Base-by-base conservation (phyloP, 2,797 vertebrate genomes). In the Lindbergichthys nudifrons region DNA sequence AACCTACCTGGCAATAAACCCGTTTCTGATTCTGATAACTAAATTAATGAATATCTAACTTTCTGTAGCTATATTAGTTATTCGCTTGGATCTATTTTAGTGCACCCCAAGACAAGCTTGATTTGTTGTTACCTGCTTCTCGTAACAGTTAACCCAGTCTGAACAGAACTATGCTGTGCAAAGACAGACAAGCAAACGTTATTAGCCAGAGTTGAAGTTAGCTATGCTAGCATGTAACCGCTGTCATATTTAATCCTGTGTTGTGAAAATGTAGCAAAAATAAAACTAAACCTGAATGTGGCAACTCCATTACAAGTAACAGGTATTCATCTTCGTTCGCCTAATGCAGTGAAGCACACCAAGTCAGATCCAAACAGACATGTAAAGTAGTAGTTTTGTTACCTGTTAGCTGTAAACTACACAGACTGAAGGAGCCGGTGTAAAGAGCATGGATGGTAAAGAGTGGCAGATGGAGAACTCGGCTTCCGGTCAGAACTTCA, bases 131-230 rank as follows among this genome's bases (percentile, higher is more conserved):
- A 58, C 23, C 43, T 39, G 46, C 15, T 50, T 42, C 13, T 63
- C 18, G 51, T 36, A 0, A 23, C 3, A 53, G 26, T 10, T 19
- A n/a, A 62, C 50, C 10, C 26, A 1, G 48, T 58, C 4, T 16
- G 18, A 5, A 19, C 14, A 18, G 30, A 39, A 4, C 15, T 13
- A 19, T n/a, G 3, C 3, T n/a, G 19, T 18, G 4, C 18, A 51
- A 30, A 68, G 42, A 8, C 11, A 11, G 3, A 50, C 30, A 9
- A 21, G 52, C 63, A 77, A 73, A 53, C 13, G 12, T 14, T 16
- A 39, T 51, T 46, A 78, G 60, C 48, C 64, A 60, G 73, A 71
- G 75, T 81, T 77, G 63, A 6, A 3, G 42, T 42, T 14, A 71
- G 79, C 75, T 54, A 45, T 30, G 64, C 64, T 64, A 59, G 54